Conservation (phyloP, 2,797 vertebrate species). For the Delichon dasypus region DNA sequence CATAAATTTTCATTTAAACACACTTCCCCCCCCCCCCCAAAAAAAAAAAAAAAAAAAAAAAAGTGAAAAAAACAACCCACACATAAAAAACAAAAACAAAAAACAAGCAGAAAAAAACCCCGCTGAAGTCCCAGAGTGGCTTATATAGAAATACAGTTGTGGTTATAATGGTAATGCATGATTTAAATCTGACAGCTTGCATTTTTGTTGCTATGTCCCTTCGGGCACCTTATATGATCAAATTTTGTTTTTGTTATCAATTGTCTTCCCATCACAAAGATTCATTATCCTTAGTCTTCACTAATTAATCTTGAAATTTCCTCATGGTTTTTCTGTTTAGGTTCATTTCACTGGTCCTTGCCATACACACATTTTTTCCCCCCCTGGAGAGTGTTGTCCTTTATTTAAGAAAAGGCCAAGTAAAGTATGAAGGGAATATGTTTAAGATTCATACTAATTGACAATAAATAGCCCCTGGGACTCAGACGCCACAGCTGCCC, state of each 20-base stretch:
- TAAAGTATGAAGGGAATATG: conserved; percentile 69
- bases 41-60: too few relatives aligned
- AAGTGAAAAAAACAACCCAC: too few relatives aligned
- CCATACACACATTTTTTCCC: not conserved
- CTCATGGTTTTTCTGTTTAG: conserved; percentile 41
- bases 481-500: conserved; percentile 76
- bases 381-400: conserved; percentile 49
- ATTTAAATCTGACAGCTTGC: conserved; percentile 40
- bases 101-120: rapidly evolving
- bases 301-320: conserved; percentile 66
- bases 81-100: too few relatives aligned
- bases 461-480: conserved; percentile 75
- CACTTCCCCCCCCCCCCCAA: too few relatives aligned
- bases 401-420: conserved; percentile 66
- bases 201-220: conserved; percentile 16
- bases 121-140: not conserved
- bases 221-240: conserved; percentile 18
- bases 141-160: not conserved
- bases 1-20: not conserved
- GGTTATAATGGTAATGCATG: not conserved
- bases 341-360: conserved; percentile 39
- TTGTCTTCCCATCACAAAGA: conserved; percentile 56
- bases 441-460: conserved; percentile 78
- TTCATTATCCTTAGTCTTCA: conserved; percentile 44
- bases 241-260: conserved; percentile 38